Conservation (phyloP, 2,113 vertebrate species). For the Micronisus gabar region DNA sequence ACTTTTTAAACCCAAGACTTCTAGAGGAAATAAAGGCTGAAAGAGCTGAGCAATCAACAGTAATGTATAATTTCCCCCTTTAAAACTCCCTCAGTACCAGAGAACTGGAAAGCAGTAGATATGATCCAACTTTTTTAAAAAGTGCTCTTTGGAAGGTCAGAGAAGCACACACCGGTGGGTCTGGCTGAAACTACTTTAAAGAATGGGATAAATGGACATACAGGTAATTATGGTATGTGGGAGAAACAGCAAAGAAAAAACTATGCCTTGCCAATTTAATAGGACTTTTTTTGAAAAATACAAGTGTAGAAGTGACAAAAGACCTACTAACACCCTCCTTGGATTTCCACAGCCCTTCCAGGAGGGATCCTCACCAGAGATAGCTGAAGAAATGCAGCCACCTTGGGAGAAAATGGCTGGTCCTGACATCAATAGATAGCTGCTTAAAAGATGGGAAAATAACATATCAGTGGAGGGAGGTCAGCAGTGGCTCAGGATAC, state of each 20-base stretch:
- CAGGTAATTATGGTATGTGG: background rate
- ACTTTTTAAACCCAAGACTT: background rate
- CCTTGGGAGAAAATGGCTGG: background rate
- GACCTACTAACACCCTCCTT: background rate
- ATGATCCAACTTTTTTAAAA: background rate
- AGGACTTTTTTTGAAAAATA: background rate
- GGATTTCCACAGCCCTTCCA: background rate
- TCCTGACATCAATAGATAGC: background rate
- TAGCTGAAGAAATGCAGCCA: background rate
- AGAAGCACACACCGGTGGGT: background rate
- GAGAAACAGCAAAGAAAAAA: background rate
- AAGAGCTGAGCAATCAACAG: background rate
- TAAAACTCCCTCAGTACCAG: background rate
- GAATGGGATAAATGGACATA: background rate
- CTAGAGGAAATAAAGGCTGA: background rate
- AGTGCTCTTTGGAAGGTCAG: background rate
- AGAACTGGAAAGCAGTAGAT: background rate
- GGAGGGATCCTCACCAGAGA: background rate
- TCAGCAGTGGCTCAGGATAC: background rate
- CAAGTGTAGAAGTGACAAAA: background rate
- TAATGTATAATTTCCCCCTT: background rate
- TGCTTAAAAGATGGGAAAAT: background rate
- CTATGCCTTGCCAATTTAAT: background rate
- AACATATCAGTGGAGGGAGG: background rate
- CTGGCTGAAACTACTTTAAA: background rate